Evolutionary conservation across 2,113 vertebrate species (phyloP), one percentile per base, ranked within the genome.

Genomic region (human (Homo sapiens)): DNA sequence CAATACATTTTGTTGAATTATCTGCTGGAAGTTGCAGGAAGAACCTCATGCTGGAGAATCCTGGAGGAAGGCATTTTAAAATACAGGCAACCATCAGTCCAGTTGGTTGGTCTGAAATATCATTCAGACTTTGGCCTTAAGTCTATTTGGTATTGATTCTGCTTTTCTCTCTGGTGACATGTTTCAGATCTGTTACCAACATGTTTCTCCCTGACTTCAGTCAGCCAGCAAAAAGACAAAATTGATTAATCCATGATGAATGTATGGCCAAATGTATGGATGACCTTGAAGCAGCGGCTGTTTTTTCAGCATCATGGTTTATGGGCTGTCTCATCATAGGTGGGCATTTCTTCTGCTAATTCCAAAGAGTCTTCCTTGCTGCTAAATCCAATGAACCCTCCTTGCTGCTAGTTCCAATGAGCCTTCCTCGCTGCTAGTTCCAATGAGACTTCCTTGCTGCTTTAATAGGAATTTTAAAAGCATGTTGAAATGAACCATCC

Each of bases 401-500:
- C 6, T 84, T 88, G 66, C 66, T 93, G 40, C 68, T 82, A 20
- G 52, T 55, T 55, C 52, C 52, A 55, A 18, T 20, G 52, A 55
- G 52, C 52, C 52, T 52, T 52, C 52, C 52, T 48, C 27, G 38
- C 59, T 78, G 40, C 89, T 79, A 50, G 68, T 89, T 64, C 94
- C 86, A 92, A 30, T 5, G 25, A 95, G 35, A n/a, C 43, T 95
- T 80, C 32, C 6, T 84, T 88, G 66, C 61, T 92, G 57, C 68
- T 82, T 87, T 93, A 52, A 83, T 45, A 86, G 43, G 25, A 72
- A 83, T 86, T 73, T 88, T 93, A 59, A 90, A 93, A 22, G 4
- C 40, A 22, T 80, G 48, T 97, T 57, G 17, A 91, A 96, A 89
- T 80, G n/a, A 93, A 76, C 20, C n/a, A 48, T 25, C 32, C n/a